phyloP scores from a whole-genome alignment of 2,888 invertebrate species.

The Dicranocentrus wangi region DNA sequence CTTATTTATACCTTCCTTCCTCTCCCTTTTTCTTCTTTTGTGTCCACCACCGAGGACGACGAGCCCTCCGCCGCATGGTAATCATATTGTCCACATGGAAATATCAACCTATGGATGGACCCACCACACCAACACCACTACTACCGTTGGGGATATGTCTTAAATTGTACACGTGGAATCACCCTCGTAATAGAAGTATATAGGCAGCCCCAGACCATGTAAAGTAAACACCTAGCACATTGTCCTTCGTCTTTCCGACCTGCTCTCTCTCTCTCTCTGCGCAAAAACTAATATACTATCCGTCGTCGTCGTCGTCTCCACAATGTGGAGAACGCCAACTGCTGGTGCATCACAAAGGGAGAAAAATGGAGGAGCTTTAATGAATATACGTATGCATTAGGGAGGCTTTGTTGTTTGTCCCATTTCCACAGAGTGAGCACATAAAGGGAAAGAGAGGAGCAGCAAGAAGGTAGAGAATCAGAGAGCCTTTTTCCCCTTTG shows the following conservation, averaged over 20 bases:
- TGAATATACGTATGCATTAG: conserved; percentile 35
- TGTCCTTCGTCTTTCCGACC: conserved; percentile 7
- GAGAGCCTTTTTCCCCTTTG: conserved; percentile 34
- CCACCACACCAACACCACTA: too few species aligned
- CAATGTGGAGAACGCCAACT: too few species aligned
- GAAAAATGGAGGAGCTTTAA: background rate
- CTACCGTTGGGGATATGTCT: too few species aligned
- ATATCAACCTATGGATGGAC: conserved; percentile 46
- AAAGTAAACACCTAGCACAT: conserved; percentile 21
- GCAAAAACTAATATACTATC: background rate
- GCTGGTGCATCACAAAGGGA: background rate
- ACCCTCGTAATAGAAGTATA: background rate
- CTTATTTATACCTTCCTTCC: conserved; percentile 14
- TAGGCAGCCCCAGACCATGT: background rate
- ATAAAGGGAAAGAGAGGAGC: conserved; percentile 24
- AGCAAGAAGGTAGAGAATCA: conserved; percentile 26
- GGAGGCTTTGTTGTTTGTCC: conserved; percentile 45
- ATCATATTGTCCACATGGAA: conserved; percentile 45
- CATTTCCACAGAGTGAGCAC: conserved; percentile 51
- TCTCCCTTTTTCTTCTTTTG: conserved; percentile 13
- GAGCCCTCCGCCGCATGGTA: conserved; percentile 25
- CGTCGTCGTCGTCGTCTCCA: background rate
- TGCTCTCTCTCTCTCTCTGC: too few species aligned
- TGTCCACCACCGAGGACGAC: too few species aligned
- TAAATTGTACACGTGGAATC: conserved; percentile 51